phyloP scores from a whole-genome alignment of 1,140 invertebrate species.

The Diabrotica virgifera region DNA sequence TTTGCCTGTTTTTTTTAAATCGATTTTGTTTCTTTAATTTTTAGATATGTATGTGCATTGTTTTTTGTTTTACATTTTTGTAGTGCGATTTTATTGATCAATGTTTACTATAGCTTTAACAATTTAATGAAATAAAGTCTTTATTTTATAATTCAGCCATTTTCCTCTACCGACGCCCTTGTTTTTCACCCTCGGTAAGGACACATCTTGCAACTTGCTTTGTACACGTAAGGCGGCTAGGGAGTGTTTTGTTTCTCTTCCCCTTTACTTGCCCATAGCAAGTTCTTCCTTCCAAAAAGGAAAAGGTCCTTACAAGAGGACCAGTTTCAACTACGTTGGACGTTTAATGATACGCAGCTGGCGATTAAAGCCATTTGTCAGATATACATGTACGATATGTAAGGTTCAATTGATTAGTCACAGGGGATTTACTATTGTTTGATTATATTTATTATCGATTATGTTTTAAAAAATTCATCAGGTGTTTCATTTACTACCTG shows the following conservation, averaged over 20 bases:
- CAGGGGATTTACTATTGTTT: not conserved
- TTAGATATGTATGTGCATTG: no score
- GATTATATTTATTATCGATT: not conserved
- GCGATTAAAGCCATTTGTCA: not conserved
- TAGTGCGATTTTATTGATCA: no score
- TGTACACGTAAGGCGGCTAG: slow-evolving; percentile 24
- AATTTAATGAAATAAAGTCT: not conserved
- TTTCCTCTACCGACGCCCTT: not conserved
- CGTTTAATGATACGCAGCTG: not conserved
- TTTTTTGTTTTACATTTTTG: no score
- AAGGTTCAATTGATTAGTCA: not conserved
- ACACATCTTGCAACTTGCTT: slow-evolving; percentile 31
- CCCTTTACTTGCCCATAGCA: slow-evolving; percentile 18
- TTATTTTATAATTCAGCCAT: not conserved
- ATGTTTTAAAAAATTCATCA: not conserved
- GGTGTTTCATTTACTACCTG: not conserved
- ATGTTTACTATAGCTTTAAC: no score
- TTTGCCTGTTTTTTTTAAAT: no score
- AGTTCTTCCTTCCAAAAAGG: slow-evolving; percentile 25
- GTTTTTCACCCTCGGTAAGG: slow-evolving; percentile 10
- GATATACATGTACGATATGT: not conserved
- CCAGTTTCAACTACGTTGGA: not conserved
- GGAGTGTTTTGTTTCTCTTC: slow-evolving; percentile 29
- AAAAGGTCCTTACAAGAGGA: not conserved
- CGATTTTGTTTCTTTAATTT: no score